phyloP scores from a whole-genome alignment of 2,888 invertebrate genomes.

The Noctua janthina region DNA sequence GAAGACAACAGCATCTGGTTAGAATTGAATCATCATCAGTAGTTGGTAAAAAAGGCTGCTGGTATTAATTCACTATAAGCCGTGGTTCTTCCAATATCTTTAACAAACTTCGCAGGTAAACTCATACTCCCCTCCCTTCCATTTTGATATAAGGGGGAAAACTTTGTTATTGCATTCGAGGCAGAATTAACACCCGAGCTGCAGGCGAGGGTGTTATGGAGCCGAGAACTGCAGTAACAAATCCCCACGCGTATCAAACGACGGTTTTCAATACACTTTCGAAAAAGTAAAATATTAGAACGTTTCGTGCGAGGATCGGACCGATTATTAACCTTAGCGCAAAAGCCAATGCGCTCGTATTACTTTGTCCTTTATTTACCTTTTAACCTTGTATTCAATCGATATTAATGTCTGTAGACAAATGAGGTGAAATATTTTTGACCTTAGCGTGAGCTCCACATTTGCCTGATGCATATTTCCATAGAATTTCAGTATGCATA shows the following conservation, averaged over 20 bases:
- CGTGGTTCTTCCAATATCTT: not conserved
- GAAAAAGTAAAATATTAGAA: too few species aligned
- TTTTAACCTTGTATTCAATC: constrained; percentile 43
- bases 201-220: too few species aligned
- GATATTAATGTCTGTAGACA: constrained; percentile 46
- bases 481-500: constrained; percentile 27
- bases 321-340: not conserved
- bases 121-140: not conserved
- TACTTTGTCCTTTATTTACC: constrained; percentile 20
- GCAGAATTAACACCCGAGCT: too few species aligned
- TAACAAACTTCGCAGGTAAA: not conserved
- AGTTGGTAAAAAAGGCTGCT: not conserved
- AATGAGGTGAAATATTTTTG: constrained; percentile 46
- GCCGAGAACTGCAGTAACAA: too few species aligned
- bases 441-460: constrained; percentile 49
- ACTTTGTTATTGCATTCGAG: too few species aligned
- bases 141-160: too few species aligned
- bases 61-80: not conserved
- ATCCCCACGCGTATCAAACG: too few species aligned
- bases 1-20: not conserved
- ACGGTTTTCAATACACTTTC: too few species aligned
- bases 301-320: not conserved
- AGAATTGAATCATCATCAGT: not conserved
- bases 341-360: constrained; percentile 15
- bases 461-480: constrained; percentile 38